Base-by-base conservation (phyloP, 2,797 vertebrate genomes). In the Chaenodraco wilsoni region DNA sequence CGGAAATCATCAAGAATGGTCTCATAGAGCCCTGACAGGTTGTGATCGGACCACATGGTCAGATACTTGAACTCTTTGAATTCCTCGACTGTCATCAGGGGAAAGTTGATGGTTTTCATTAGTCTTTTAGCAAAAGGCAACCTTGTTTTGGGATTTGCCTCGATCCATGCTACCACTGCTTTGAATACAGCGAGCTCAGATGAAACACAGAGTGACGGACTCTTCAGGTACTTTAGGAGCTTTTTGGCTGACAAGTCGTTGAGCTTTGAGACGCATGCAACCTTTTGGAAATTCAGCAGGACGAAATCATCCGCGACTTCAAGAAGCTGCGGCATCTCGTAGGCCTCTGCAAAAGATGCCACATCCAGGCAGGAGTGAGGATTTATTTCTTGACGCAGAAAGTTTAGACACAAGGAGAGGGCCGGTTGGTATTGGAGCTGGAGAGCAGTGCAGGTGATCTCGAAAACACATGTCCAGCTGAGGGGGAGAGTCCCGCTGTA, bases 51-150 rank as follows among this genome's bases (percentile, higher is more conserved):
- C 90, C 89, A 92, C 62, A 93, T 77, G 40, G 91, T 90, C 3
- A 94, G 82, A 0, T 94, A 90, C 0, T 86, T 88, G 7, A 97
- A 95, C 76, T 95, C 96, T 71, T 93, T 93, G 79, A 98, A 95
- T 80, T 98, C 97, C 19, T 87, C 84, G 59, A 94, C 95, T 0
- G 96, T 97, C 97, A 98, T 98, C 54, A 97, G 88, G 14, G 96
- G 88, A 60, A 98, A 98, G 33, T 96, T 93, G 51, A 98, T 88
- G 0, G 92, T 95, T 17, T 68, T 90, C 92, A 98, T 91, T 1
- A 98, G 77, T 44, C 92, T 89, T 68, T 87, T 92, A 2, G 95
- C 93, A 0, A 93, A 78, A 8, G 79, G 81, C 43, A 94, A 74
- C 27, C 94, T 90, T 21, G 16, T 90, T 3, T 71, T 70, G 0